phyloP scores from a whole-genome alignment of 2,797 vertebrate species.

The Pagetopsis macropterus region DNA sequence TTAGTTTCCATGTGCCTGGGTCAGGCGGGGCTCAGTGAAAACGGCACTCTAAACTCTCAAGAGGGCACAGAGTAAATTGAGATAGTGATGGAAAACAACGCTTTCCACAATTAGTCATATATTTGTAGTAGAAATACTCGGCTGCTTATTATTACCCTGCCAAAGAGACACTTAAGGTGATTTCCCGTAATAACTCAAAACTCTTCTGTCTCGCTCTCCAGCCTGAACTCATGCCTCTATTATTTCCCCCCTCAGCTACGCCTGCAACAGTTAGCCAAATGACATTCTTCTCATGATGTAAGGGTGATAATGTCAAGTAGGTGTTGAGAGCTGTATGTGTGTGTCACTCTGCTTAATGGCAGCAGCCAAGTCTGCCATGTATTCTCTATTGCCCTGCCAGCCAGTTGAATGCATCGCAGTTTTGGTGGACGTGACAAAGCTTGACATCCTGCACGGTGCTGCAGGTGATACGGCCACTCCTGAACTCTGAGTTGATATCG shows the following conservation, averaged over 20 bases:
- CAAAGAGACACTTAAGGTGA: slow-evolving; percentile 48
- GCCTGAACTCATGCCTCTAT: slow-evolving; percentile 50
- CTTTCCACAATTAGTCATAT: slow-evolving; percentile 44
- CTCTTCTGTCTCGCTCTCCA: slow-evolving; percentile 46
- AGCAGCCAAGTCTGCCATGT: slow-evolving; percentile 62
- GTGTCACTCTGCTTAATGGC: slow-evolving; percentile 67
- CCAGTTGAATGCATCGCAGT: slow-evolving; percentile 47
- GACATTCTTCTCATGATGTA: slow-evolving; percentile 71
- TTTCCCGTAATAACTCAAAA: slow-evolving; percentile 57
- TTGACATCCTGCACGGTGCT: slow-evolving; percentile 49
- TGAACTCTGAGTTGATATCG: slow-evolving; percentile 27
- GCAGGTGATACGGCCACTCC: slow-evolving; percentile 47
- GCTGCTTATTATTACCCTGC: slow-evolving; percentile 39
- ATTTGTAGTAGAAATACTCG: slow-evolving; percentile 38
- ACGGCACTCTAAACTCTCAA: slow-evolving; percentile 29
- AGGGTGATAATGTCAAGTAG: slow-evolving; percentile 74
- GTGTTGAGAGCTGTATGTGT: slow-evolving; percentile 59
- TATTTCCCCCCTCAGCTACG: slow-evolving; percentile 54
- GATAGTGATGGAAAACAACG: slow-evolving; percentile 47
- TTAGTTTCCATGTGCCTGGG: slow-evolving; percentile 32
- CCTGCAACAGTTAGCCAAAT: slow-evolving; percentile 71
- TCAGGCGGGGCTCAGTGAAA: slow-evolving; percentile 11
- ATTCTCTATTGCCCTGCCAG: slow-evolving; percentile 51
- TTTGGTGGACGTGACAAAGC: slow-evolving; percentile 52
- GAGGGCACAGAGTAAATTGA: slow-evolving; percentile 40